Evolutionary conservation across 2,113 vertebrate species (phyloP), one percentile per base, ranked within the genome.

Genomic region (Ictalurus furcatus): DNA sequence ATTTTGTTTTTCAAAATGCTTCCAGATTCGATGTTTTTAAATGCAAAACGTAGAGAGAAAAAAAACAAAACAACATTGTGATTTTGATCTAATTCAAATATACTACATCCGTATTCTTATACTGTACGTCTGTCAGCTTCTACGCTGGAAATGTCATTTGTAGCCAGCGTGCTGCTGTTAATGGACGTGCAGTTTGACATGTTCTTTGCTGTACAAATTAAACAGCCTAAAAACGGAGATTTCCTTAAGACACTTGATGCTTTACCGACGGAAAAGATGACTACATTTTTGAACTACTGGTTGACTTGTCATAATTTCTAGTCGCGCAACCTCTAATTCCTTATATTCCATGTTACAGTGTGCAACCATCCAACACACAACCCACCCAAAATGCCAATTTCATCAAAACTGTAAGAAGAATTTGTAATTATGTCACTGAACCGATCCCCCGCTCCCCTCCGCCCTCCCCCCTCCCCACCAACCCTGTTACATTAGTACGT

Each of bases 381-480:
- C 63, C 5, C 9, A 80, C 40, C 56, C 48, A 9, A 34, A 87
- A 80, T 16, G 0, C 74, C 37, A 52, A 48, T 65, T 30, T 54
- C 28, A 80, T 52, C n/a, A 6, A 80, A 25, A 21, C 19, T 44
- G 28, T 65, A 65, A 44, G 59, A 65, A 14, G 23, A 67, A 44
- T n/a, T 23, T 58, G 34, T n/a, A 40, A 63, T 76, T 34, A 79
- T 71, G 59, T 85, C 83, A 88, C 40, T 65, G 88, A 88, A 78
- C 71, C 44, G 44, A 44, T 5, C 6, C 6, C 44, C 44, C 44
- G 0, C 44, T 7, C 44, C 5, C 44, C 44, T 7, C 44, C 37
- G 37, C 1, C n/a, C 40, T 44, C 54, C 48, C 48, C 48, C 48
- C 48, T 52, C 40, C 40, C 3, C 44, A 44, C 54, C 28, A 16